Conservation (phyloP, 2,797 vertebrate genomes). For the Craterocephalus amniculus region DNA sequence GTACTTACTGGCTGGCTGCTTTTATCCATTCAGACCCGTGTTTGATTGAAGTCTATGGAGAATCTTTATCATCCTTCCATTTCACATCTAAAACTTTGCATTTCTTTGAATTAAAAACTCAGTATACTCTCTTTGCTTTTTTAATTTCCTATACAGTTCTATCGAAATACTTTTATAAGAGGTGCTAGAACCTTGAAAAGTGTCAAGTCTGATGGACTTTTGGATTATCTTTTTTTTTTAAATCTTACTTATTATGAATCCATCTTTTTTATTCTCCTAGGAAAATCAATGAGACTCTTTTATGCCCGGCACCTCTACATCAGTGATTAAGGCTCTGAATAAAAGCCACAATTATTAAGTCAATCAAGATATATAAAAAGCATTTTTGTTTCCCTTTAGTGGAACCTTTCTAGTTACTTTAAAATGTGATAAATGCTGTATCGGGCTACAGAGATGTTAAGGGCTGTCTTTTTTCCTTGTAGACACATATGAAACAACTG, state of each 20-base stretch:
- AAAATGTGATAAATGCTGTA: constrained; percentile 29
- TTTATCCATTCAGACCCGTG: constrained; percentile 19
- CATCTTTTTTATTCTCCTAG: constrained; percentile 64
- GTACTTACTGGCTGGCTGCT: constrained; percentile 12
- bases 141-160: constrained; percentile 44
- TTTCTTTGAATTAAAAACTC: constrained; percentile 42
- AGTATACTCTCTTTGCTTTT: constrained; percentile 36
- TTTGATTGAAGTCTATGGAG: constrained; percentile 33
- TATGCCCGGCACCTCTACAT: constrained; percentile 55
- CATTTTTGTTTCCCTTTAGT: constrained; percentile 39
- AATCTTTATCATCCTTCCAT: constrained; percentile 6
- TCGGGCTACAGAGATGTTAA: constrained; percentile 40
- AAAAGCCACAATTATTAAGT: constrained; percentile 65
- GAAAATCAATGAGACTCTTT: constrained; percentile 72
- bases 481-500: constrained; percentile 15
- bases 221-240: constrained; percentile 67
- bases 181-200: constrained; percentile 66
- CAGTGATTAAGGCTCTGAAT: constrained; percentile 61
- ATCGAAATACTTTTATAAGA: constrained; percentile 53
- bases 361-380: constrained; percentile 31
- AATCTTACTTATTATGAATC: constrained; percentile 71
- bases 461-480: constrained; percentile 27
- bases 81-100: constrained; percentile 29
- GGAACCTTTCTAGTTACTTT: constrained; percentile 32
- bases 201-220: constrained; percentile 60